Base-by-base conservation (phyloP, 1,140 invertebrate genomes). In the Diprion similis region DNA sequence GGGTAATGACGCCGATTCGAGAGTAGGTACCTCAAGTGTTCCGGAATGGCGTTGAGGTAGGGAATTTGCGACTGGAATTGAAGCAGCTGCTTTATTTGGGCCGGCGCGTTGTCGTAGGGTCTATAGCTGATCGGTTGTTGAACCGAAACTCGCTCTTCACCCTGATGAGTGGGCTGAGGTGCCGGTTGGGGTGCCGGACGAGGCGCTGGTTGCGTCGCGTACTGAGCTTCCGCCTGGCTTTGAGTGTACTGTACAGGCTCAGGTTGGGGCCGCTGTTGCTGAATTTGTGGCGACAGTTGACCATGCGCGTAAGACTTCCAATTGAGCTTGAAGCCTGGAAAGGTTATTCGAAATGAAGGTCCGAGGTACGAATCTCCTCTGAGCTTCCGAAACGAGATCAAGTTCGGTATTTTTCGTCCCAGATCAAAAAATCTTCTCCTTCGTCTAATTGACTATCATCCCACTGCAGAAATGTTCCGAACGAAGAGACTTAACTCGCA, bases 151-250 rank as follows among this genome's bases (percentile, higher is more conserved):
- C 79, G 71, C 13, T 17, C 8, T 70, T 76, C 74, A 66, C 47
- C 46, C 45, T 72, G 77, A 13, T 83, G 84, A 77, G 87, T 84
- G 82, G 88, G 90, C 66, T 90, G 89, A 48, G 89, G 84, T 13
- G 86, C 87, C 70, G 84, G 85, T 67, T 82, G 82, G 13, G 66
- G 48, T 15, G 78, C 80, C 10, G 37, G 76, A 64, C 69, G 77
- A 8, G 46, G 71, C 46, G 70, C 66, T 64, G 70, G 9, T 13
- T 69, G 47, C 45, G 73, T 76, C 46, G 70, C 37, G 15, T 15
- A 67, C 51, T 47, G 73, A 47, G 19, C 6, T 37, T 37, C 24
- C 24, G 24, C 17, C 37, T 48, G 24, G 19, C 45, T 24, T 15
- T 73, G 67, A 10, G 65, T 74, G 51, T 81, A 74, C 18, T 74